These are phyloP conservation scores for Euzetes globulus DNA, from an alignment of 2,888 invertebrate genomes.

Conservation along the genomic window DNA sequence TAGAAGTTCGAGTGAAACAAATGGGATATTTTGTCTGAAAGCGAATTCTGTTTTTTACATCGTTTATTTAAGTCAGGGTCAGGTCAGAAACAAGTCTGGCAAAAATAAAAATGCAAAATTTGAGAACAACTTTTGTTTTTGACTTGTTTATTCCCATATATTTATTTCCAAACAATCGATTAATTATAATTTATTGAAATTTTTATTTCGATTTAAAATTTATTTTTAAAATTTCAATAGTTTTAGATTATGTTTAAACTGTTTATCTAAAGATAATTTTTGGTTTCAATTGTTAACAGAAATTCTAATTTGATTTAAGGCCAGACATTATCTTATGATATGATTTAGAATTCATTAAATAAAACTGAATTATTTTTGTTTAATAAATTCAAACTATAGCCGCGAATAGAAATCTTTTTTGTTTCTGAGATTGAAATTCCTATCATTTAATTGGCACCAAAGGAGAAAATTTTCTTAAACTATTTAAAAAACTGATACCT, in stretches of 20 bases:
- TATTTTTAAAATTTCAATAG: neutral
- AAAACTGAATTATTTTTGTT: neutral
- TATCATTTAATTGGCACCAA: too few species aligned
- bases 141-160: neutral
- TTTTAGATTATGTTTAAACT: neutral
- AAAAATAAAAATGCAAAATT: neutral
- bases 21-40: neutral
- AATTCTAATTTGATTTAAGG: neutral
- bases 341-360: neutral
- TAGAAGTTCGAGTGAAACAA: neutral
- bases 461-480: neutral
- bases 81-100: conserved; percentile 18
- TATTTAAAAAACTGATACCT: neutral
- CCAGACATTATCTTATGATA: conserved; percentile 11
- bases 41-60: conserved; percentile 1
- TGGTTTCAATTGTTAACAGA: neutral
- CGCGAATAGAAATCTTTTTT: neutral
- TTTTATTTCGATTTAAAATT: neutral
- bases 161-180: conserved; percentile 5
- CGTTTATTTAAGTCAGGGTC: conserved; percentile 21
- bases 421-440: too few species aligned
- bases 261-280: conserved; percentile 7
- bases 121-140: neutral
- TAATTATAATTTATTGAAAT: neutral
- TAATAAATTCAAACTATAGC: neutral